phyloP scores from a whole-genome alignment of 1,140 invertebrate genomes.

The Achroia grisella region DNA sequence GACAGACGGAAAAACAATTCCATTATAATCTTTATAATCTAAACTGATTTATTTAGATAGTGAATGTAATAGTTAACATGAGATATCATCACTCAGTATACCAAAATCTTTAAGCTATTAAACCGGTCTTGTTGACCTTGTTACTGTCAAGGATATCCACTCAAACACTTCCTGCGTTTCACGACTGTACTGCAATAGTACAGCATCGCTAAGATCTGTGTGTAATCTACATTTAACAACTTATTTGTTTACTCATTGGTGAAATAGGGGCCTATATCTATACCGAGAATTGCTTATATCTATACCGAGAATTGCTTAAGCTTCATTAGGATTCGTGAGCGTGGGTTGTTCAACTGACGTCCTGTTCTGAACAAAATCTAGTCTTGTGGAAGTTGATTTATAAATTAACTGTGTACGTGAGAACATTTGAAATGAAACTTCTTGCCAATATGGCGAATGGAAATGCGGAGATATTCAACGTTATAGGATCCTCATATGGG shows the following conservation, averaged over 20 bases:
- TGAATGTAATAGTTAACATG: too few species aligned
- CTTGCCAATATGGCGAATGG: slow-evolving; percentile 44
- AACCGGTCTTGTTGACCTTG: slow-evolving; percentile 37
- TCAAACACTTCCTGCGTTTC: slow-evolving; percentile 42
- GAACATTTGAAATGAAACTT: slow-evolving; percentile 40
- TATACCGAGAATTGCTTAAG: slow-evolving; percentile 10
- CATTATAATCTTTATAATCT: too few species aligned
- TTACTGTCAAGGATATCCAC: slow-evolving; percentile 59
- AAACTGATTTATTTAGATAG: too few species aligned
- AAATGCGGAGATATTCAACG: slow-evolving; percentile 16
- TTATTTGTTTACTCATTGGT: slow-evolving; percentile 11
- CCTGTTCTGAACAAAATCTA: slow-evolving; percentile 2
- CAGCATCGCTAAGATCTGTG: slow-evolving; percentile 4
- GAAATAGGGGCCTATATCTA: slow-evolving; percentile 4
- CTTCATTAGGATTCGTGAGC: slow-evolving; percentile 9
- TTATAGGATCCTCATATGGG: slow-evolving; percentile 49
- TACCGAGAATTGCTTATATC: slow-evolving; percentile 8
- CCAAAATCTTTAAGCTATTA: neutral
- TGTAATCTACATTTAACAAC: slow-evolving; percentile 16
- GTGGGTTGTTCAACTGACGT: slow-evolving; percentile 6
- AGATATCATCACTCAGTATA: too few species aligned
- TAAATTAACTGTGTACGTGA: slow-evolving; percentile 11
- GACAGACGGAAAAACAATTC: neutral
- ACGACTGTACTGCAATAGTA: slow-evolving; percentile 10
- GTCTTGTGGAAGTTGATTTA: slow-evolving; percentile 6